Percentiles rank a stretch among this genome's conserved stretches.
Evolutionary conservation across 1,140 invertebrate species (phyloP).

Genomic region (Cydia fagiglandana): DNA sequence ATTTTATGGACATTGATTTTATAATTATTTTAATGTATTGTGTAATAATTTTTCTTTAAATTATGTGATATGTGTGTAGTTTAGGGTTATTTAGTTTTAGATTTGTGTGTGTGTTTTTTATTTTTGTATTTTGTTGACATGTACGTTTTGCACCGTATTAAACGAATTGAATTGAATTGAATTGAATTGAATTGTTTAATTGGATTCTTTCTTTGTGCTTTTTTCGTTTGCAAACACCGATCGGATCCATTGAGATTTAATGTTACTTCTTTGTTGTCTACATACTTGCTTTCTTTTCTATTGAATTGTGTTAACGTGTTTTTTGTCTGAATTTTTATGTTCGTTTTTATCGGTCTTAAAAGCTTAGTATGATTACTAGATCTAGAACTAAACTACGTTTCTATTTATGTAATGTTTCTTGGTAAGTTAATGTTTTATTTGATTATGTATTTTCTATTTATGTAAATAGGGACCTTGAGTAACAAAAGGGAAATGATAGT

Average conservation of each 20-base stretch:
- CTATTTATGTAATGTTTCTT: not conserved
- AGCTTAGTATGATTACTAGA: not conserved
- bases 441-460: too few relatives aligned
- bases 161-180: too few relatives aligned
- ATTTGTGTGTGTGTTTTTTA: too few relatives aligned
- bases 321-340: not conserved
- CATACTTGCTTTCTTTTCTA: conserved; percentile 24
- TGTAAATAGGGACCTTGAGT: too few relatives aligned
- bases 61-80: too few relatives aligned
- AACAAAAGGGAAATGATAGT: too few relatives aligned
- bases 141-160: too few relatives aligned
- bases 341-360: conserved; percentile 5
- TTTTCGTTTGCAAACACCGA: conserved; percentile 52
- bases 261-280: conserved; percentile 54
- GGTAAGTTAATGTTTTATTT: not conserved
- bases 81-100: too few relatives aligned
- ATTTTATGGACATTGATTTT: too few relatives aligned
- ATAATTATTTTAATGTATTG: too few relatives aligned
- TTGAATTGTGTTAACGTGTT: conserved; percentile 27
- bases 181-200: conserved; percentile 63
- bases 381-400: not conserved
- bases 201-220: conserved; percentile 65
- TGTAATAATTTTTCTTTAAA: too few relatives aligned
- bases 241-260: conserved; percentile 61
- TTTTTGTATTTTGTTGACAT: too few relatives aligned